Evolutionary conservation across 2,888 invertebrate genomes (phyloP), one percentile per base, ranked within the genome.

Genomic region (Catotricha subobsoleta): DNA sequence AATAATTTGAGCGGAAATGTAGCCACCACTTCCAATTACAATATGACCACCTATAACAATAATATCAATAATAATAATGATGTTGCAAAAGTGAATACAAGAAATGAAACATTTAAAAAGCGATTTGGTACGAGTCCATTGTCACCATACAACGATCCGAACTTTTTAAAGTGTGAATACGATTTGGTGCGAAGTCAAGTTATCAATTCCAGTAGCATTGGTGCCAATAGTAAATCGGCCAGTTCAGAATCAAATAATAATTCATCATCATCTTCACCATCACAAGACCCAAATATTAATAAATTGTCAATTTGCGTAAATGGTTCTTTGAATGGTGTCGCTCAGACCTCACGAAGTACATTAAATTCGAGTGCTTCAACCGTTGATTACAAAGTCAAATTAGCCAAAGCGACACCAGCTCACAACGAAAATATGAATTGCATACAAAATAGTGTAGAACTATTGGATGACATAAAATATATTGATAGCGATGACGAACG

Each of bases 151-250:
- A 58, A 56, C 49, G 58, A 62, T 52, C 53, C 57, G 41, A 55
- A 55, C 42, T 62, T 62, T 43, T 52, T 62, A 1, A 59, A 58
- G 48, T 55, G 51, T 41, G 62, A 62, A 48, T 62, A 58, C 48
- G 59, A 60, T 42, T 48, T 61, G 48, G 62, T 62, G 7, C 55
- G 58, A 42, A 56, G 57, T n/a, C 61, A 59, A 49, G 54, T 62
- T 34, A 47, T 46, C 6, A 20, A 33, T 25, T 40, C 40, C 2
- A 13, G 39, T 13, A 20, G 21, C 8, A 15, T 13, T 12, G 21
- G 23, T 2, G 36, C 36, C 6, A 21, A 16, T 23, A 25, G 36
- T 36, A 25, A 27, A 37, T 27, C 44, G 46, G 36, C 35, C 21
- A 20, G 40, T 18, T 41, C 44, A 23, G 42, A 34, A 29, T 44